Conservation (phyloP, 2,888 invertebrate species). For the Sphaerophoria taeniata region DNA sequence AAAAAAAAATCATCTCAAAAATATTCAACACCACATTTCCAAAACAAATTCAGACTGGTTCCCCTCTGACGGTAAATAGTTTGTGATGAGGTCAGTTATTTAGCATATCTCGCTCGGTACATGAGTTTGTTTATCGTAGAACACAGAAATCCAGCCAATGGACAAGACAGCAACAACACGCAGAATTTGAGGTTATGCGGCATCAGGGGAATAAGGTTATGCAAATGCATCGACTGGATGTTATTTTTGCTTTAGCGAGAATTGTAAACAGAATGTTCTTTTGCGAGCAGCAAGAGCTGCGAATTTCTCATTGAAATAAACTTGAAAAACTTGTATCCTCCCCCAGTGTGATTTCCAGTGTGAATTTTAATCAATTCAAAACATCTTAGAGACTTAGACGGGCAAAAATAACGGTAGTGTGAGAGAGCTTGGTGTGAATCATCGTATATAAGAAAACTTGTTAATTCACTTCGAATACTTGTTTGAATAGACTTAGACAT, state of each 20-base stretch:
- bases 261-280: conserved; percentile 25
- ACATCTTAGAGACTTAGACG: neutral
- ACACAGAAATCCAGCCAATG: neutral
- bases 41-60: conserved; percentile 41
- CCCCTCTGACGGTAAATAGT: conserved; percentile 22
- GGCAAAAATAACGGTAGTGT: neutral
- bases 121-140: conserved; percentile 25
- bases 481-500: no score
- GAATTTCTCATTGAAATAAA: conserved; percentile 6
- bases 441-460: neutral
- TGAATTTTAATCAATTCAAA: conserved; percentile 2
- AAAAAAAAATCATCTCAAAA: conserved; percentile 2
- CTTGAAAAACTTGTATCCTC: neutral
- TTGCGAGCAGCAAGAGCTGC: neutral
- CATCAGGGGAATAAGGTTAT: conserved; percentile 41
- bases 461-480: no score
- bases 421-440: neutral
- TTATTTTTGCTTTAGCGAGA: neutral
- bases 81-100: conserved; percentile 71
- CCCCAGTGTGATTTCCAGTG: neutral
- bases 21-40: neutral
- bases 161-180: neutral
- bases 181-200: conserved; percentile 29
- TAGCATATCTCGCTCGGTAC: conserved; percentile 42
- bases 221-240: conserved; percentile 30